Evolutionary conservation across 2,797 vertebrate species (phyloP).

Genomic region (Tauraco hartlaubi): DNA sequence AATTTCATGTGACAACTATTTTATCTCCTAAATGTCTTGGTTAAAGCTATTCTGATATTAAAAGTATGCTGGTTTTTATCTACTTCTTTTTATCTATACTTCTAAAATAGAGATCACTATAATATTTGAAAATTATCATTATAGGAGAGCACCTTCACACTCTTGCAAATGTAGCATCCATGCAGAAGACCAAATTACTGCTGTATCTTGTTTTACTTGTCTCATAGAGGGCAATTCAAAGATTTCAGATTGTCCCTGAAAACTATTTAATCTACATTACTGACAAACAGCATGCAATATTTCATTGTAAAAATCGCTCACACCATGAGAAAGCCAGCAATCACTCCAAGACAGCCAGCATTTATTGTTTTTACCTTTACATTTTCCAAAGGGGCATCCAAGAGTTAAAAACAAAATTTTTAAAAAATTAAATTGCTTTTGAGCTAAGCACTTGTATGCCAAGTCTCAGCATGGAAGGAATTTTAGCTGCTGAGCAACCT

Average conservation of each 20-base stretch:
- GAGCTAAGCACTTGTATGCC: constrained; percentile 68
- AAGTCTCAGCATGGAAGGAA: constrained; percentile 76
- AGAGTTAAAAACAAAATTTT: constrained; percentile 57
- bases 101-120: neutral
- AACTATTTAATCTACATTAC: neutral
- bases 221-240: neutral
- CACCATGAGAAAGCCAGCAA: neutral
- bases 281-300: neutral
- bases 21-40: neutral
- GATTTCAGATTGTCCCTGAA: neutral
- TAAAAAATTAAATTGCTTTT: constrained; percentile 69
- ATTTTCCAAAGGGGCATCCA: neutral
- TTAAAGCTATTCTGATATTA: neutral
- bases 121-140: neutral
- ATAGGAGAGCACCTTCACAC: neutral
- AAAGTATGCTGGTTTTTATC: neutral
- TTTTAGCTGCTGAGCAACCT: constrained; percentile 77
- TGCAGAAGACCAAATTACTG: neutral
- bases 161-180: neutral
- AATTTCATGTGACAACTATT: neutral
- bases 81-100: neutral
- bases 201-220: neutral
- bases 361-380: constrained; percentile 18
- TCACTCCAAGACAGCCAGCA: neutral
- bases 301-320: neutral